Conservation (phyloP, 1,140 invertebrate species). For the Aphelinus certus region DNA sequence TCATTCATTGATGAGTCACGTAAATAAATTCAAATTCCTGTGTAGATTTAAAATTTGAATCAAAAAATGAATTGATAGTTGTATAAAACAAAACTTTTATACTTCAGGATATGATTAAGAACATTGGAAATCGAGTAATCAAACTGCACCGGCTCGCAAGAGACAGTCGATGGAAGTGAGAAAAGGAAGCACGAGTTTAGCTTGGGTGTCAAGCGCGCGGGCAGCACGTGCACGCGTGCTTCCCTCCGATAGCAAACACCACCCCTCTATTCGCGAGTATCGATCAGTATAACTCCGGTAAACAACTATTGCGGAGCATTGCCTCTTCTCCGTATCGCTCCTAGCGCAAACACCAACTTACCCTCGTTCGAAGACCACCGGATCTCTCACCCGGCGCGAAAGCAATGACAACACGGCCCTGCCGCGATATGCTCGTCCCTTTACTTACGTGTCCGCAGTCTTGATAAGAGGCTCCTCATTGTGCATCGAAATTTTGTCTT, state of each 20-base stretch:
- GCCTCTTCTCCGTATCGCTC: slow-evolving; percentile 26
- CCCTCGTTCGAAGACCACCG: slow-evolving; percentile 38
- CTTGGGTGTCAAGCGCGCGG: slow-evolving; percentile 58
- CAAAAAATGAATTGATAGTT: no score
- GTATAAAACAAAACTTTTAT: no score
- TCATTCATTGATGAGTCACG: no score
- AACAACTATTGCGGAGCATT: slow-evolving; percentile 65
- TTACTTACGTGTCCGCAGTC: no score
- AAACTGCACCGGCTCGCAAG: no score
- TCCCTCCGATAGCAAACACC: slow-evolving; percentile 64
- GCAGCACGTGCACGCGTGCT: slow-evolving; percentile 60
- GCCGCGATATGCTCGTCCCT: slow-evolving; percentile 55
- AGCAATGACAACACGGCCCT: slow-evolving; percentile 53
- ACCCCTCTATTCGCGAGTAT: slow-evolving; percentile 48
- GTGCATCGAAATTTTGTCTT: no score
- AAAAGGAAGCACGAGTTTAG: slow-evolving; percentile 59
- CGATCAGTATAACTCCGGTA: slow-evolving; percentile 66
- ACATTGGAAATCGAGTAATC: no score
- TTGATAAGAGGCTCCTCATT: no score
- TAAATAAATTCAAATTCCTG: no score
- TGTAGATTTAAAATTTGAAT: no score
- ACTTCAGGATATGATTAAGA: no score
- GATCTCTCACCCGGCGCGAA: slow-evolving; percentile 46
- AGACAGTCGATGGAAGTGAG: slow-evolving; percentile 25
- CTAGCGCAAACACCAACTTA: slow-evolving; percentile 4